Evolutionary conservation across 92 coral and sea anemone genomes (phyloP).

Genomic region (Metridium senile): DNA sequence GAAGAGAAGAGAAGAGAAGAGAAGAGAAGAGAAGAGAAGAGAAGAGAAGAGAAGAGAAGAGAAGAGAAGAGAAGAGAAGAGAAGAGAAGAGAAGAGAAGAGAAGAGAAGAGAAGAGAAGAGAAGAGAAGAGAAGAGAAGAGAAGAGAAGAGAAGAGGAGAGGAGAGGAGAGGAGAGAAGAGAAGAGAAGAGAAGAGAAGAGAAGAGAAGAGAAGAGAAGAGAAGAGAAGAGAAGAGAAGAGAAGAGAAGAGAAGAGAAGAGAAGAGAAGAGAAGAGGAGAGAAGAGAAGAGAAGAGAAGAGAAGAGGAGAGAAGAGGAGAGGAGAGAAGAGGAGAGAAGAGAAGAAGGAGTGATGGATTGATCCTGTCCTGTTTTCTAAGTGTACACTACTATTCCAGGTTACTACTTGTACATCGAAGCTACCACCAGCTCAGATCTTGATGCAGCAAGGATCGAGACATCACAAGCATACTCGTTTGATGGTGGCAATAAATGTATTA

Average conservation of each 20-base stretch:
- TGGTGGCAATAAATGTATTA: slow-evolving; percentile 31
- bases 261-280: background rate
- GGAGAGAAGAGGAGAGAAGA: background rate
- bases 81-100: background rate
- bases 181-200: background rate
- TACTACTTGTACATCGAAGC: background rate
- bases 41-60: background rate
- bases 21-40: background rate
- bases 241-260: background rate
- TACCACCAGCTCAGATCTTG: background rate
- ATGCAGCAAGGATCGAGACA: slow-evolving; percentile 34
- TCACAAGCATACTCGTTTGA: slow-evolving; percentile 16
- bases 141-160: background rate
- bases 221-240: background rate
- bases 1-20: slow-evolving; percentile 1
- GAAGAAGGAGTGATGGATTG: too few species aligned
- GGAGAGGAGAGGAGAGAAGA: background rate
- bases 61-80: background rate
- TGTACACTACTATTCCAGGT: background rate
- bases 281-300: background rate
- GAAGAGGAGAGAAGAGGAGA: background rate
- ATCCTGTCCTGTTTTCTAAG: too few species aligned
- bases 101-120: background rate
- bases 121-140: background rate
- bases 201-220: background rate